Conservation (phyloP, 2,113 vertebrate genomes). For the Dromiciops gliroides region DNA sequence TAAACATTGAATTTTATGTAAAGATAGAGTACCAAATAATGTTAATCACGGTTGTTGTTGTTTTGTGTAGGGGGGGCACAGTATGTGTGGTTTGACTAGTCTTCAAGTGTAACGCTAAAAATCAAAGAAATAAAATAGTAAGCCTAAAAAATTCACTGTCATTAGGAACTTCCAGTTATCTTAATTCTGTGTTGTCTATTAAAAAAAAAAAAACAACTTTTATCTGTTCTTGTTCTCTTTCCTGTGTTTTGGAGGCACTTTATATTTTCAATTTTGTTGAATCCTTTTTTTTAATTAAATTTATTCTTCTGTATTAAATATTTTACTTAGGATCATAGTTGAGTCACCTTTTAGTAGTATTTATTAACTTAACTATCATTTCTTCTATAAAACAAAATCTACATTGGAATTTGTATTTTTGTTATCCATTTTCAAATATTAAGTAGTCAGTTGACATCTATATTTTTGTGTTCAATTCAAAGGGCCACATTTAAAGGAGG, state of each 20-base stretch:
- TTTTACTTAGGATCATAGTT: not conserved
- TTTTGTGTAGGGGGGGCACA: not conserved
- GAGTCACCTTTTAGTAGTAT: not conserved
- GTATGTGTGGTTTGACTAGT: not conserved
- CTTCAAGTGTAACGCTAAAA: not conserved
- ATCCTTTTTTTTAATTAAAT: not conserved
- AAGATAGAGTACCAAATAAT: not conserved
- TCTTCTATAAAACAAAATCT: not conserved
- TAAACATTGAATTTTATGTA: not conserved
- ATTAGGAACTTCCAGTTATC: not conserved
- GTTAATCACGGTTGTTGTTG: not conserved
- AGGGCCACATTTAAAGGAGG: not conserved
- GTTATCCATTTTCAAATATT: not conserved
- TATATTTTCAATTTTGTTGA: not conserved
- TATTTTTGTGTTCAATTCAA: not conserved
- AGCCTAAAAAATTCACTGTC: not conserved
- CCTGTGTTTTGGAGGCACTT: not conserved
- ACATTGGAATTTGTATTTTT: not conserved
- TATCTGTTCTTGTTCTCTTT: not conserved
- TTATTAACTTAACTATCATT: not conserved
- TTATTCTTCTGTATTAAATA: not conserved
- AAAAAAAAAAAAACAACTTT: no score
- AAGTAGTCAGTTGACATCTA: not conserved
- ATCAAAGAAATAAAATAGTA: not conserved
- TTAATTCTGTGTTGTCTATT: not conserved